A percentile compares a stretch with the other conserved stretches of the same genome.
Evolutionary conservation across 2,888 invertebrate genomes (phyloP).

Genomic region (Argyresthia goedartella): DNA sequence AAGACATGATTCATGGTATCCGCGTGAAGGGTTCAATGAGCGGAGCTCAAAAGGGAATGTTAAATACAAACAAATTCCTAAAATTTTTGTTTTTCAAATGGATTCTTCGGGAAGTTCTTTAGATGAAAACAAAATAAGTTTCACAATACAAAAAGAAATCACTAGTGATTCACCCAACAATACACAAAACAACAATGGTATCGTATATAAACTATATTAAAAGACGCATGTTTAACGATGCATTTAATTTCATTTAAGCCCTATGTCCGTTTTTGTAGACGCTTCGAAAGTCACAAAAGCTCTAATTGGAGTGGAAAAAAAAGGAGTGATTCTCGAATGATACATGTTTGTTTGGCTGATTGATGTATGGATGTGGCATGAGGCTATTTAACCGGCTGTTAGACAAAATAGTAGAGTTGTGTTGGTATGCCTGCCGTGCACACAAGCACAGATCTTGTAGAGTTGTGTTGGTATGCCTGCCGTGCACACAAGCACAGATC

Average conservation of each 20-base stretch:
- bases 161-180: constrained; percentile 31
- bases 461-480: constrained; percentile 36
- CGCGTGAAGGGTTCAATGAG: too few relatives aligned
- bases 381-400: constrained; percentile 65
- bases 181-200: constrained; percentile 23
- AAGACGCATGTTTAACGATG: constrained; percentile 39
- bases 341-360: constrained; percentile 49
- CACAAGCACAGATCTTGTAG: too few relatives aligned
- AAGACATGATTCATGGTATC: too few relatives aligned
- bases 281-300: constrained; percentile 46
- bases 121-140: too few relatives aligned
- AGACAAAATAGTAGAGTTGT: constrained; percentile 58
- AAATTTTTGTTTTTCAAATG: too few relatives aligned
- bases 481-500: constrained; percentile 29
- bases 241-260: constrained; percentile 54
- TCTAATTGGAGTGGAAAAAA: constrained; percentile 67
- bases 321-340: constrained; percentile 43
- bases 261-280: constrained; percentile 39
- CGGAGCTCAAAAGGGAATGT: too few relatives aligned
- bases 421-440: constrained; percentile 37
- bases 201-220: constrained; percentile 18
- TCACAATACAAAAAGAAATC: constrained; percentile 19
- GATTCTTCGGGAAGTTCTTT: too few relatives aligned
- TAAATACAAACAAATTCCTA: too few relatives aligned
- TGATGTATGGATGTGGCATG: constrained; percentile 63